phyloP scores from a whole-genome alignment of 2,888 invertebrate species.

The Spatulosminthurus flaviceps region DNA sequence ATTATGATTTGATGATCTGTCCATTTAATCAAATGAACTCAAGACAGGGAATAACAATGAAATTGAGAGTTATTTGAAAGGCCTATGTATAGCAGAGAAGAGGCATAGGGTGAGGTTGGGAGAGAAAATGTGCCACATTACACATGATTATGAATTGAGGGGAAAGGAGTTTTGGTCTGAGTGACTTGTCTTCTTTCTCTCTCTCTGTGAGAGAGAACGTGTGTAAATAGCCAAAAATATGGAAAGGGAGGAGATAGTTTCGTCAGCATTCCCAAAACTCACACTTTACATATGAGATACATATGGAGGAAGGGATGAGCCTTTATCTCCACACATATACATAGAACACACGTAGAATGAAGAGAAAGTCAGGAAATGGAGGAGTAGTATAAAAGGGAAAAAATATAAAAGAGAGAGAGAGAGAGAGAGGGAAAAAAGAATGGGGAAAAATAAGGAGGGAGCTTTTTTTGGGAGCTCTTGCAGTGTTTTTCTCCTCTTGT shows the following conservation, averaged over 20 bases:
- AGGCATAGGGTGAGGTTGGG: slow-evolving; percentile 24
- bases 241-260: slow-evolving; percentile 29
- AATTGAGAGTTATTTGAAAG: slow-evolving; percentile 24
- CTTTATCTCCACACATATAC: neutral
- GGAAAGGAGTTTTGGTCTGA: slow-evolving; percentile 15
- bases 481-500: slow-evolving; percentile 55
- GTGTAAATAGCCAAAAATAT: slow-evolving; percentile 46
- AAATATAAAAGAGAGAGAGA: neutral
- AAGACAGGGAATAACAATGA: slow-evolving; percentile 31
- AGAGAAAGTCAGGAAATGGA: neutral
- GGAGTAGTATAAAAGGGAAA: neutral
- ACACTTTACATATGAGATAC: neutral
- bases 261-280: neutral
- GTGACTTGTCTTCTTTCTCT: neutral
- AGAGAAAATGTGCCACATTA: slow-evolving; percentile 15
- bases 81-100: neutral
- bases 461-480: slow-evolving; percentile 42
- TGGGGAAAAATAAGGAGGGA: slow-evolving; percentile 50
- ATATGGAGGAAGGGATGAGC: neutral
- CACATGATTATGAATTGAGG: neutral
- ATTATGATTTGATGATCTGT: neutral
- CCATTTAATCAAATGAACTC: neutral
- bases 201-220: slow-evolving; percentile 32
- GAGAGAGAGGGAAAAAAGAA: neutral
- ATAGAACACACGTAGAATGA: too few species aligned